Base-by-base conservation (phyloP, 2,888 invertebrate genomes). In the Ptilodon capucinus region DNA sequence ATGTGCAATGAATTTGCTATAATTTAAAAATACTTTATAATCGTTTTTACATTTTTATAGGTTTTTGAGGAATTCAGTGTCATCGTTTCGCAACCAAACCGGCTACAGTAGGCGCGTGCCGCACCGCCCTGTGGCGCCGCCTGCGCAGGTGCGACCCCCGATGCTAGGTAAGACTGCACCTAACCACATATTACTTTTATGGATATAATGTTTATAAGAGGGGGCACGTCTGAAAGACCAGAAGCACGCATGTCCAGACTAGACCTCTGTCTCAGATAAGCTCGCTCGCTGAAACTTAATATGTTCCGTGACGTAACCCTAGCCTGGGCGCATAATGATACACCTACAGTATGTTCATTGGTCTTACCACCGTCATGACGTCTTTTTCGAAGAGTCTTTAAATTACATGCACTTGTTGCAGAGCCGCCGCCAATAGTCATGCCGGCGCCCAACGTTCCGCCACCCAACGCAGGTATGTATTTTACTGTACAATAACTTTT, bases 51-150 rank as follows among this genome's bases (percentile, higher is more conserved):
- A 34, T 46, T 43, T 23, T 68, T 71, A 11, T 63, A 91, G 97
- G 65, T 98, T 97, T 89, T 86, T 98, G 50, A 92, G 98, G 39
- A 97, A 95, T 68, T 96, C 97, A 0, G 98, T 98, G 0, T 94
- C 94, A 46, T 95, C 96, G 64, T 99, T 98, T 79, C 96, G 95
- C 68, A 98, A 97, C 81, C 96, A 97, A 71, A 97, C 97, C 0
- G 98, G 98, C 0, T 98, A 97, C 79, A 95, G 95, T 34, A 79
- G 91, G 1, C 79, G 89, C 21, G 73, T 74, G 57, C 89, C 89
- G 2, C 91, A 90, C 58, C 74, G 89, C 0, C 84, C 84, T 0
- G 75, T 80, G 0, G 79, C 77, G 1, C 67, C 68, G 0, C 79
- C 77, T 4, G 49, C 68, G 2, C 78, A 71, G 35, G 70, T 61